Conservation (phyloP, 2,797 vertebrate genomes). For the Sebastes wilsoni region DNA sequence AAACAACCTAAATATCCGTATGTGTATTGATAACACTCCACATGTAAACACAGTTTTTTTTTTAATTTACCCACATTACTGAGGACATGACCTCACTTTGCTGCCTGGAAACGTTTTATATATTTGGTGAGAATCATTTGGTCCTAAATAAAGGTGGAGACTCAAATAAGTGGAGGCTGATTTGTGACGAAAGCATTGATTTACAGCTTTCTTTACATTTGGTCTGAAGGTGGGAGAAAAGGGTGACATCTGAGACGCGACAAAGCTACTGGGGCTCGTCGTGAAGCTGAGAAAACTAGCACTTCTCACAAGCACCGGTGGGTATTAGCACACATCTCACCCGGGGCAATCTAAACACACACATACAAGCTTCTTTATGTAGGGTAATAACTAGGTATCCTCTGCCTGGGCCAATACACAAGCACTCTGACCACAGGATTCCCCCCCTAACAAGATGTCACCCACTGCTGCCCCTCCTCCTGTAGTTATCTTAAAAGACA, state of each 20-base stretch:
- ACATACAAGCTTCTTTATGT: constrained; percentile 44
- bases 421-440: constrained; percentile 39
- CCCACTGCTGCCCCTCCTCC: constrained; percentile 59
- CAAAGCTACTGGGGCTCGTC: neutral
- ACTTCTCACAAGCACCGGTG: constrained; percentile 56
- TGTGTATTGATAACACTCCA: neutral
- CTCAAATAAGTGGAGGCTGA: constrained; percentile 20
- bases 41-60: neutral
- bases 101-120: constrained; percentile 5
- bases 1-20: neutral
- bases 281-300: constrained; percentile 70
- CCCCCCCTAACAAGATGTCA: constrained; percentile 70
- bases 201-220: constrained; percentile 49
- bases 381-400: constrained; percentile 61
- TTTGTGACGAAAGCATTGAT: constrained; percentile 49
- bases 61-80: neutral
- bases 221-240: constrained; percentile 16
- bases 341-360: constrained; percentile 66
- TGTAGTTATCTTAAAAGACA: constrained; percentile 72
- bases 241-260: constrained; percentile 39
- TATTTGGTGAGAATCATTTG: constrained; percentile 60
- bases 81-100: neutral
- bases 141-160: constrained; percentile 28
- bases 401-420: constrained; percentile 73
- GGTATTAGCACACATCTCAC: constrained; percentile 60